Evolutionary conservation across 2,888 invertebrate species (phyloP).

Genomic region (Leptothorax acervorum): DNA sequence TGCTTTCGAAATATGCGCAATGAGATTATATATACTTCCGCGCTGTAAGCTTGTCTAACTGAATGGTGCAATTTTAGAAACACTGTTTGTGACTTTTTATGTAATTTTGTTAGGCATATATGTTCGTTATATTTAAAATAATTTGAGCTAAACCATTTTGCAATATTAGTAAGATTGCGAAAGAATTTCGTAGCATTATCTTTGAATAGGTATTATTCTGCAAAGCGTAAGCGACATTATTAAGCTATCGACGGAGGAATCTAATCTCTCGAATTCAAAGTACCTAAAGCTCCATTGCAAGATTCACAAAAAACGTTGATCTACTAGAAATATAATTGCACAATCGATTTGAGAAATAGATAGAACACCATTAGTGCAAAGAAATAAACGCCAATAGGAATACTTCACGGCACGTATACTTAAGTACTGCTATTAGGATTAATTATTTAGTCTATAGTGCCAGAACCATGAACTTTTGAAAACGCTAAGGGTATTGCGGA

Average conservation of each 20-base stretch:
- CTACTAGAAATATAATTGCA: not conserved
- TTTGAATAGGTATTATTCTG: conserved; percentile 14
- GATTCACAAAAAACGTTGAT: not conserved
- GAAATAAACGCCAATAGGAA: not conserved
- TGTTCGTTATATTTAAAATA: not conserved
- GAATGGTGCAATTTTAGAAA: conserved; percentile 8
- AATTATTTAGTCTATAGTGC: conserved; percentile 15
- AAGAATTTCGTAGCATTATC: not conserved
- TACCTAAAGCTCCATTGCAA: not conserved
- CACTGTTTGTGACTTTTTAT: not conserved
- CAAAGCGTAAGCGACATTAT: not conserved
- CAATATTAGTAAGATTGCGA: not conserved
- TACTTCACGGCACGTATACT: conserved; percentile 24
- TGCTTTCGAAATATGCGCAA: too few relatives aligned
- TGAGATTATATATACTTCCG: not conserved
- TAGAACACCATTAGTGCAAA: conserved; percentile 26
- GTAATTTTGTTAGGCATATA: conserved; percentile 15
- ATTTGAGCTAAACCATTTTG: not conserved
- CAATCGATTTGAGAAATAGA: conserved; percentile 8
- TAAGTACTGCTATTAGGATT: conserved; percentile 4
- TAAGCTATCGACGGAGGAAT: not conserved
- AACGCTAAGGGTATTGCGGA: conserved; percentile 1
- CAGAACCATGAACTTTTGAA: not conserved
- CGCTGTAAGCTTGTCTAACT: conserved; percentile 19
- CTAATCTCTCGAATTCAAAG: conserved; percentile 6